Percentiles rank a stretch among this genome's conserved stretches.
phyloP scores from a whole-genome alignment of 2,888 invertebrate species.

The Rhingia campestris region DNA sequence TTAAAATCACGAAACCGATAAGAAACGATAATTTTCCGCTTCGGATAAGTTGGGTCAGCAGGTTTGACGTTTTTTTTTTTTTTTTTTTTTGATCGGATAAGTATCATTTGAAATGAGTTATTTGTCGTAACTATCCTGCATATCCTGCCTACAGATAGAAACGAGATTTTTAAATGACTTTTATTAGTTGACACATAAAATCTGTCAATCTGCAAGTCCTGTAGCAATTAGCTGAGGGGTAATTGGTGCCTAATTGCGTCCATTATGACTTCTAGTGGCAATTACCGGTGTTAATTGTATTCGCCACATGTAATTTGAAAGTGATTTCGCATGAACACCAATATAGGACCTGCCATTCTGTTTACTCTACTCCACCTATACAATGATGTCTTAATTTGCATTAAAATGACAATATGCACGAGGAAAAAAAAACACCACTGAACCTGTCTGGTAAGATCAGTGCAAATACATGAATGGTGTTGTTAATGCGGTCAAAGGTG shows the following conservation, averaged over 20 bases:
- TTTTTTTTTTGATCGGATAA: no score
- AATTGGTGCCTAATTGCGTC: constrained; percentile 81
- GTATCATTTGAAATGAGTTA: no score
- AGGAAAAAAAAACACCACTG: not conserved
- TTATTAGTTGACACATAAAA: not conserved
- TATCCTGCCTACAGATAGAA: no score
- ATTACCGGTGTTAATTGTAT: constrained; percentile 77
- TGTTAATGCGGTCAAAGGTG: constrained; percentile 65
- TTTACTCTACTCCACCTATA: constrained; percentile 6
- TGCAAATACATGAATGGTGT: constrained; percentile 45
- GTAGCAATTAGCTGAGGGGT: constrained; percentile 60
- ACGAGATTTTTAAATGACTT: not conserved
- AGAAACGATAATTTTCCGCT: constrained; percentile 52
- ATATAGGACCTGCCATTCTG: constrained; percentile 54
- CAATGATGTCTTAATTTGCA: constrained; percentile 59
- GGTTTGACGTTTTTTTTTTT: not conserved
- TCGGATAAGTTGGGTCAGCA: constrained; percentile 20
- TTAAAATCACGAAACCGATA: constrained; percentile 56
- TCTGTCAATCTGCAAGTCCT: constrained; percentile 26
- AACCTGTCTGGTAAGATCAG: constrained; percentile 58
- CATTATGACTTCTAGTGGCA: constrained; percentile 80
- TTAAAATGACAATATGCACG: constrained; percentile 50
- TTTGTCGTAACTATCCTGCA: no score
- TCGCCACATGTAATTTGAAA: constrained; percentile 46
- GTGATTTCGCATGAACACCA: constrained; percentile 31